Base-by-base conservation (phyloP, 1,140 invertebrate species). In the Aradophagus sp. region DNA sequence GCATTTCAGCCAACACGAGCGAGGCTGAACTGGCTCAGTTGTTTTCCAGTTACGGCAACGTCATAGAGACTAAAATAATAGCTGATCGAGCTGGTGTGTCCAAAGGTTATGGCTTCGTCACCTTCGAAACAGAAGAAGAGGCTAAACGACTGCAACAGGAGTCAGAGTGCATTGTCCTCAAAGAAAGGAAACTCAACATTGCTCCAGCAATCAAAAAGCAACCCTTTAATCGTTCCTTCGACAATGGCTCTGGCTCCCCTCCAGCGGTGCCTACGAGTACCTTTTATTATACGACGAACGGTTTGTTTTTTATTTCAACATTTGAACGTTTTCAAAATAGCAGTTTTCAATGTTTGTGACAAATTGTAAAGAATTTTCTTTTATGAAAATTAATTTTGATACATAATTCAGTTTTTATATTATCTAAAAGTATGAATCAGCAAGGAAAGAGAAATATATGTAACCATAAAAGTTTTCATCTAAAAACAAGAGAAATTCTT, bases 41-140 rank as follows among this genome's bases (percentile, higher is more conserved):
- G 23, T 95, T 95, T 83, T 93, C 91, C 32, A 88, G 89, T 19
- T 97, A 96, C 85, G 96, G 96, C 8, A 93, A 93, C 36, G 95
- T 98, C 1, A 96, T 93, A 77, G 95, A 93, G 20, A 94, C 95
- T 17, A 97, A 98, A 87, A 97, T 98, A 65, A 97, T 98, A 74
- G 91, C 92, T 73, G 96, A 98, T 83, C 87, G 95, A 73, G 95
- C 94, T 65, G 96, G 96, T 2, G 94, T 97, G 0, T 97, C 96
- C 26, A 97, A 97, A 87, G 96, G 96, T 35, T 97, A 96, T 76
- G 95, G 95, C 2, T 97, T 98, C 87, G 95, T 98, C 32, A 98
- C 97, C 10, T 98, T 97, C 86, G 95, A 95, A 86, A 93, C 91
- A 32, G 94, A 95, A 82, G 93, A 95, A 78, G 94, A 96, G 86